Base-by-base conservation (phyloP, 1,140 invertebrate species). In the Prorops nasuta region DNA sequence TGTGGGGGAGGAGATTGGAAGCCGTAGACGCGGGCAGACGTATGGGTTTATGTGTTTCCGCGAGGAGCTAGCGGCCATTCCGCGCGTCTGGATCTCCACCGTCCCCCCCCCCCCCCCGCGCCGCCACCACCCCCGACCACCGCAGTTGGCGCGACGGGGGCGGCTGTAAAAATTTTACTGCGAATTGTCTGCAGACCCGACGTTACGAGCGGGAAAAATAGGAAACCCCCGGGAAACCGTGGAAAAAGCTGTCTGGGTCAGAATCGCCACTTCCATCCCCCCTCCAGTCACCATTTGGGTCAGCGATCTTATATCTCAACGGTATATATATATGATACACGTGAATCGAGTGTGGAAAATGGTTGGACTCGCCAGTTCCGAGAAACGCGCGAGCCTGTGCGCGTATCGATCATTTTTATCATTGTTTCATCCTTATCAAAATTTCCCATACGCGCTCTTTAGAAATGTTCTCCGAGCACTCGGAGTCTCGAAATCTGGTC, bases 161-260 rank as follows among this genome's bases (percentile, higher is more conserved):
- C 58, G 69, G 65, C 64, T 72, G 72, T 77, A 77, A 77, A 77
- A 77, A 75, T 77, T 75, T 77, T 75, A 77, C 72, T 77, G 73
- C 72, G 71, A 76, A 76, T 77, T 76, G 74, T 77, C 74, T 76
- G 72, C 72, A 67, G 66, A 72, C 31, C 58, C 60, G 59, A 50
- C 57, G 48, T 71, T 72, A 73, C 65, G 59, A 63, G 57, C 59
- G 60, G 63, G 62, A 67, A 71, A 71, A 71, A 72, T 72, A 64
- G 65, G 65, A 68, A 64, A 66, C 55, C 58, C 54, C 54, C 57
- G 63, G 61, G 65, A 70, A 69, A 64, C 63, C 37, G 44, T 44
- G 56, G 58, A 72, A 72, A 72, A 74, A 72, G 58, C 60, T 63
- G 72, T 75, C 71, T 71, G 71, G 74, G 70, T 75, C 69, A 70